Evolutionary conservation across 2,888 invertebrate species (phyloP).

Genomic region (Calliphora vomitoria): DNA sequence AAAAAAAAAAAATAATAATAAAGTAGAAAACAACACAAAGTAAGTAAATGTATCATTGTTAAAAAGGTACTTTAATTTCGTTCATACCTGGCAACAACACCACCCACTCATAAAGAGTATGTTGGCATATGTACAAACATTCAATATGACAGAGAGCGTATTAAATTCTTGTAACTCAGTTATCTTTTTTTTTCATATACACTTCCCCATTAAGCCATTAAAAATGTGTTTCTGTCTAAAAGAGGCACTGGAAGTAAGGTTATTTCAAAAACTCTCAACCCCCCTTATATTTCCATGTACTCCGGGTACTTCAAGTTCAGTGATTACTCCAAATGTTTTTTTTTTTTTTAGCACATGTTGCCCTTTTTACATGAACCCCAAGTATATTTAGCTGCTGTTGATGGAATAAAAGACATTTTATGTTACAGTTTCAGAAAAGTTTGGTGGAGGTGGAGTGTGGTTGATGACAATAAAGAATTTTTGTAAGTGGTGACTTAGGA

Average conservation of each 20-base stretch:
- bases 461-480: not conserved
- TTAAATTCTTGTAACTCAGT: not conserved
- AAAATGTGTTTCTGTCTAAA: slow-evolving; percentile 45
- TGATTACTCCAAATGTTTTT: not conserved
- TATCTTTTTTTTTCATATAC: not conserved
- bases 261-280: not conserved
- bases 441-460: not conserved
- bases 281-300: not conserved
- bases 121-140: not conserved
- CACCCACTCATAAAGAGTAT: not conserved
- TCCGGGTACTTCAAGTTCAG: not conserved
- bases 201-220: slow-evolving; percentile 49
- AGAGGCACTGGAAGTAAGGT: not conserved
- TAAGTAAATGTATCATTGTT: no score
- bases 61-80: no score
- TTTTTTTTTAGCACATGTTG: slow-evolving; percentile 28
- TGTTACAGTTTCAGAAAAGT: not conserved
- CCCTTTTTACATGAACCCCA: not conserved
- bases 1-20: no score
- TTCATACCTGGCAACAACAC: not conserved
- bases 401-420: slow-evolving; percentile 1
- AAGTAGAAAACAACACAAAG: no score
- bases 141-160: not conserved
- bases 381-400: not conserved
- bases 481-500: not conserved